A percentile compares a stretch with the other conserved stretches of the same genome.
phyloP scores from a whole-genome alignment of 2,888 invertebrate genomes.

The Chrysina gloriosa region DNA sequence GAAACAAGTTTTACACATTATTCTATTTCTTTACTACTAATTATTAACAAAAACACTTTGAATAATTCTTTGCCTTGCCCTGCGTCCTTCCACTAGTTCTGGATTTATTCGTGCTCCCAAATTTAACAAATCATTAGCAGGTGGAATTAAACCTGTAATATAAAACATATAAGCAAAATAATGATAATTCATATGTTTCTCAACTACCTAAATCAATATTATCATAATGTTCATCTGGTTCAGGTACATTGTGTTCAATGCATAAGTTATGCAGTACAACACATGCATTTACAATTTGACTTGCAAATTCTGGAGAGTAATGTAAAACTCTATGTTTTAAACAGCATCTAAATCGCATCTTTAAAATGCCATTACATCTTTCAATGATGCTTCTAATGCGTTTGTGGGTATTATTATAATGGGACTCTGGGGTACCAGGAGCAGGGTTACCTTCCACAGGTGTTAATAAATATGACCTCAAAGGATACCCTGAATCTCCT shows the following conservation, averaged over 20 bases:
- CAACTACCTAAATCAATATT: constrained; percentile 16
- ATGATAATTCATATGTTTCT: background rate
- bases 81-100: constrained; percentile 6
- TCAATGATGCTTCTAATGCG: constrained; percentile 11
- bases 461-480: constrained; percentile 10
- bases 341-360: constrained; percentile 13
- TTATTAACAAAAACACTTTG: too few relatives aligned
- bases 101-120: constrained; percentile 1
- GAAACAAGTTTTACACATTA: too few relatives aligned
- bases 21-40: too few relatives aligned
- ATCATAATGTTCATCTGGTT: background rate
- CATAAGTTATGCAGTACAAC: constrained; percentile 2
- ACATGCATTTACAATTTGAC: constrained; percentile 5
- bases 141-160: background rate
- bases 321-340: constrained; percentile 19
- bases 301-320: constrained; percentile 1
- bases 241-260: background rate
- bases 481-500: constrained; percentile 29
- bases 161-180: background rate
- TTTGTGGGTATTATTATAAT: constrained; percentile 18
- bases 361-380: constrained; percentile 24
- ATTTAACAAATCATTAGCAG: background rate
- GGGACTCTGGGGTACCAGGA: constrained; percentile 9
- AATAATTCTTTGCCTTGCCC: background rate
- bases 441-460: constrained; percentile 6